These are phyloP conservation scores for Aporophyla nigra DNA, from an alignment of 2,888 invertebrate genomes.

Conservation along the genomic window DNA sequence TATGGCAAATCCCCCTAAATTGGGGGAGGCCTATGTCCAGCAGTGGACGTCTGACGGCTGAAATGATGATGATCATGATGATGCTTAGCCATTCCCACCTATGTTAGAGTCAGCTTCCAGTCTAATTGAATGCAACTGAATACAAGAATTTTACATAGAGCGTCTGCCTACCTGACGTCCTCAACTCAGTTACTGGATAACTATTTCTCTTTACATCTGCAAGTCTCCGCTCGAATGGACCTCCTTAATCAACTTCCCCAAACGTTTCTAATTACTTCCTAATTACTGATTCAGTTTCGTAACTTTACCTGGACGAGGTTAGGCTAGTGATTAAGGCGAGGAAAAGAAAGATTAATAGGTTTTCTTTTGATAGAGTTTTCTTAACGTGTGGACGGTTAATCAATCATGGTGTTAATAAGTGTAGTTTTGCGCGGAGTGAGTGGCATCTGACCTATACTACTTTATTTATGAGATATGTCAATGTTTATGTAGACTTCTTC, in stretches of 20 bases:
- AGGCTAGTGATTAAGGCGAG: not conserved
- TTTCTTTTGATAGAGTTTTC: constrained; percentile 30
- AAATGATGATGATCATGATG: too few species aligned
- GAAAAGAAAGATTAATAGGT: constrained; percentile 34
- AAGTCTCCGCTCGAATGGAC: not conserved
- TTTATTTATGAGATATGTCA: not conserved
- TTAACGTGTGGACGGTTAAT: not conserved
- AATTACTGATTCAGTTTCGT: constrained; percentile 46
- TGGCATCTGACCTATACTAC: not conserved
- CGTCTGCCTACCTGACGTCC: too few species aligned
- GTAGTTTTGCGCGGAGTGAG: not conserved
- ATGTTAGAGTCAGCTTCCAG: too few species aligned
- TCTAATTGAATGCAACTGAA: too few species aligned
- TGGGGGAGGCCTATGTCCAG: too few species aligned
- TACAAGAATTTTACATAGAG: too few species aligned
- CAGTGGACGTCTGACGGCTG: too few species aligned
- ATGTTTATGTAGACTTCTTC: not conserved
- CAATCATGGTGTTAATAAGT: constrained; percentile 13
- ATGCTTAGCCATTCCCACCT: too few species aligned
- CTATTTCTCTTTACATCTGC: not conserved
- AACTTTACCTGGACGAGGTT: constrained; percentile 8
- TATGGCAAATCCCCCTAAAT: too few species aligned
- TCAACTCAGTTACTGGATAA: too few species aligned
- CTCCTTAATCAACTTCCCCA: not conserved
- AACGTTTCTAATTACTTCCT: constrained; percentile 31